A percentile compares a stretch with the other conserved stretches of the same genome.
Evolutionary conservation across 2,797 vertebrate genomes (phyloP).

Genomic region (Phrynocephalus forsythii): DNA sequence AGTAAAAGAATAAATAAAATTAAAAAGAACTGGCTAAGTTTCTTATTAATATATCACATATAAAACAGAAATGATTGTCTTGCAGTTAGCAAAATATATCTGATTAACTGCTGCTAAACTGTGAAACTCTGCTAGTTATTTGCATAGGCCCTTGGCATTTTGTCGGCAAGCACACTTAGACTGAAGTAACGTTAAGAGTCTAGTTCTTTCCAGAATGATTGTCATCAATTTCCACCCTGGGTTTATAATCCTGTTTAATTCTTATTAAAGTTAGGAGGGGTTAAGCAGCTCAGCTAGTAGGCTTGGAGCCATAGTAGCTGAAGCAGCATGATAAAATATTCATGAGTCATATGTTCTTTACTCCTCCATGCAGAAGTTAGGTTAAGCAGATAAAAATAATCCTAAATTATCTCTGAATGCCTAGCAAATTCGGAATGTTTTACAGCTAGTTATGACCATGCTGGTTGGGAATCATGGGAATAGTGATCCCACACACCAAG

Average conservation of each 20-base stretch:
- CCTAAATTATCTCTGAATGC: background rate
- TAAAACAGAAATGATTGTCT: slow-evolving; percentile 43
- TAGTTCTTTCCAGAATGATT: background rate
- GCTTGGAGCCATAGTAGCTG: background rate
- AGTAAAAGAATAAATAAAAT: background rate
- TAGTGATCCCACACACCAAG: background rate
- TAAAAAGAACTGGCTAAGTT: slow-evolving; percentile 27
- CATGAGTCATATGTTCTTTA: background rate
- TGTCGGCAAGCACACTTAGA: background rate
- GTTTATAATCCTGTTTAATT: background rate
- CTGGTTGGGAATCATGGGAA: background rate
- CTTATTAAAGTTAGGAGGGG: background rate
- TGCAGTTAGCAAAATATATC: slow-evolving; percentile 28
- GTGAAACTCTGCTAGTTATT: background rate
- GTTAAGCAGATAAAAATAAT: background rate
- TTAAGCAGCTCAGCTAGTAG: background rate
- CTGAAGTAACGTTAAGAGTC: background rate
- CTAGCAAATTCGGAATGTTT: background rate
- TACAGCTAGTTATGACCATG: background rate
- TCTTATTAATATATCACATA: slow-evolving; percentile 39
- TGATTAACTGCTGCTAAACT: slow-evolving; percentile 25
- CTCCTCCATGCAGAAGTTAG: background rate
- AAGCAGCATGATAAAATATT: background rate
- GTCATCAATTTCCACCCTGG: background rate
- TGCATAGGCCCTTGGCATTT: background rate